Conservation (phyloP, 2,797 vertebrate species). For the Glossophaga mutica region DNA sequence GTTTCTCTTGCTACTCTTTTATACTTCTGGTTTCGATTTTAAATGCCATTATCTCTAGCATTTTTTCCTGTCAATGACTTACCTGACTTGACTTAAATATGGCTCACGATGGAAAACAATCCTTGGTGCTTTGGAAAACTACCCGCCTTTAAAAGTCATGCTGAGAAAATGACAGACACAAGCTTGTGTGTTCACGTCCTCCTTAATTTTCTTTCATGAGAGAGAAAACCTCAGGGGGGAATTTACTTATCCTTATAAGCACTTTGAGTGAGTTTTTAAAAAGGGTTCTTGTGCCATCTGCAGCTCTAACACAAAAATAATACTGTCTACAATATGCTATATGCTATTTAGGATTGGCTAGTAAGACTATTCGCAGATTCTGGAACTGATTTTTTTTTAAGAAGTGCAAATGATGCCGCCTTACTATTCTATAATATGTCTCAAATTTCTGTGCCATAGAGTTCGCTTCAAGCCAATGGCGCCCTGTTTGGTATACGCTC, state of each 20-base stretch:
- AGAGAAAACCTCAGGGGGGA: background rate
- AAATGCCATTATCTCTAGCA: constrained; percentile 17
- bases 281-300: background rate
- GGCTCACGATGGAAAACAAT: constrained; percentile 58
- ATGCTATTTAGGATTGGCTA: background rate
- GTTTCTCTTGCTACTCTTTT: constrained; percentile 45
- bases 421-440: background rate
- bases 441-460: background rate
- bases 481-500: background rate
- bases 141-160: background rate
- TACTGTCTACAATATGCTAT: background rate
- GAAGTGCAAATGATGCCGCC: background rate
- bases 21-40: constrained; percentile 7
- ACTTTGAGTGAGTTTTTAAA: background rate
- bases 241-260: background rate
- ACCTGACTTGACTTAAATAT: constrained; percentile 66
- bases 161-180: constrained; percentile 22
- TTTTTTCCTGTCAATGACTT: constrained; percentile 47
- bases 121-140: constrained; percentile 42
- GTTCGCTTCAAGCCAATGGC: background rate
- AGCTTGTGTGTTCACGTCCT: background rate
- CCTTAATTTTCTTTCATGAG: constrained; percentile 11
- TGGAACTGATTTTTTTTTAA: background rate
- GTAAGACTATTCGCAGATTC: constrained; percentile 12
- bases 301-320: background rate